A percentile compares a stretch with the other conserved stretches of the same genome.
These are phyloP conservation scores for Rhopalosiphum maidis DNA, from an alignment of 1,140 invertebrate genomes.

Conservation along the genomic window DNA sequence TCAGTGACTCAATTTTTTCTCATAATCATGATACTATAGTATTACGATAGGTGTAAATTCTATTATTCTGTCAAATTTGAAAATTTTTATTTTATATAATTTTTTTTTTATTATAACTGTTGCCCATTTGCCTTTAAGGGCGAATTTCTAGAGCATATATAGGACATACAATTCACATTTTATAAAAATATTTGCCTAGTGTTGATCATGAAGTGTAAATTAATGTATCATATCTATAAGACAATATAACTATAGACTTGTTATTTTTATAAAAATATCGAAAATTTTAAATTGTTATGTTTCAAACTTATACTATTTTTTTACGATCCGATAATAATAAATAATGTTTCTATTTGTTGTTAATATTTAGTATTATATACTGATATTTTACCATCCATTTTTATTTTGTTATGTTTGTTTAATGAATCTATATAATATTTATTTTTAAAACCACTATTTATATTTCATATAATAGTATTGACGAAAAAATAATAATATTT, in stretches of 20 bases:
- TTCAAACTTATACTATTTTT: background rate
- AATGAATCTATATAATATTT: background rate
- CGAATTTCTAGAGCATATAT: background rate
- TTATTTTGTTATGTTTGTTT: background rate
- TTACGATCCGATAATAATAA: background rate
- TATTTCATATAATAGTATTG: background rate
- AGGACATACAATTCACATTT: background rate
- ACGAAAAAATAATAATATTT: background rate
- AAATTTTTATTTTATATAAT: background rate
- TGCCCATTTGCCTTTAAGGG: background rate
- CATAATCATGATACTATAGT: background rate
- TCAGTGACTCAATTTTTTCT: background rate
- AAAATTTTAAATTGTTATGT: background rate
- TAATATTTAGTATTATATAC: no score
- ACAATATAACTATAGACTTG: background rate
- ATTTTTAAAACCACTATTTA: background rate
- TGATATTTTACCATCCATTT: background rate
- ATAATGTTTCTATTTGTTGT: background rate
- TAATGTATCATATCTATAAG: background rate
- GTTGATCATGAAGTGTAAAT: background rate
- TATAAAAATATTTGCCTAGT: background rate
- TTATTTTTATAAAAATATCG: background rate
- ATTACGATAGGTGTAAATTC: background rate
- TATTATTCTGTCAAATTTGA: background rate
- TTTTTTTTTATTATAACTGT: background rate